phyloP scores from a whole-genome alignment of 2,113 vertebrate species.

The Periophthalmodon schlosseri region DNA sequence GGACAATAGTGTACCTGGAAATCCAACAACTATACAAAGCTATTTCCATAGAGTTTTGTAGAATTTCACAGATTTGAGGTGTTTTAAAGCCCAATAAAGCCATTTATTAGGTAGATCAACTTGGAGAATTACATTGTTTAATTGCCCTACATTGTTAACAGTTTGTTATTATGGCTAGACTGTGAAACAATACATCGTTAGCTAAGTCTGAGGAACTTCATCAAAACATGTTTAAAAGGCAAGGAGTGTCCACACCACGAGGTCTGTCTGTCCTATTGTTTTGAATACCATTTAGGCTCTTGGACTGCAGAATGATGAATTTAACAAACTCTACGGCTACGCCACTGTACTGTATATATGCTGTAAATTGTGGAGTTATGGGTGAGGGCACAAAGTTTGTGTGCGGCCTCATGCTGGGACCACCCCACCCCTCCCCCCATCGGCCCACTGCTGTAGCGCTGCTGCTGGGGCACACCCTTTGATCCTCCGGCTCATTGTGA shows the following conservation, averaged over 20 bases:
- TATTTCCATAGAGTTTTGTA: neutral
- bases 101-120: neutral
- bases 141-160: neutral
- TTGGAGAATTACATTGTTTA: neutral
- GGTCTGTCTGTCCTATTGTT: constrained; percentile 25
- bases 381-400: neutral
- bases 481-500: constrained; percentile 35
- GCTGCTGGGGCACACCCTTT: constrained; percentile 30
- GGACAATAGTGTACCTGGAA: neutral
- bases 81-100: neutral
- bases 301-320: constrained; percentile 44
- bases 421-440: neutral
- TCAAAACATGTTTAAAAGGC: constrained; percentile 7
- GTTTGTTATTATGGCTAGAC: constrained; percentile 8
- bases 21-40: neutral
- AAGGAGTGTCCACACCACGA: constrained; percentile 14
- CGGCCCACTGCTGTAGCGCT: constrained; percentile 10
- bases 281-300: constrained; percentile 18
- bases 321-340: constrained; percentile 27
- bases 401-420: neutral
- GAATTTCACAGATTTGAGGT: neutral
- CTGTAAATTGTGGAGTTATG: constrained; percentile 43
- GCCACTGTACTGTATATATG: constrained; percentile 17
- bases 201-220: constrained; percentile 2
- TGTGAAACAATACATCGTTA: constrained; percentile 20